Conservation (phyloP, 2,888 invertebrate genomes). For the Congeria kusceri region DNA sequence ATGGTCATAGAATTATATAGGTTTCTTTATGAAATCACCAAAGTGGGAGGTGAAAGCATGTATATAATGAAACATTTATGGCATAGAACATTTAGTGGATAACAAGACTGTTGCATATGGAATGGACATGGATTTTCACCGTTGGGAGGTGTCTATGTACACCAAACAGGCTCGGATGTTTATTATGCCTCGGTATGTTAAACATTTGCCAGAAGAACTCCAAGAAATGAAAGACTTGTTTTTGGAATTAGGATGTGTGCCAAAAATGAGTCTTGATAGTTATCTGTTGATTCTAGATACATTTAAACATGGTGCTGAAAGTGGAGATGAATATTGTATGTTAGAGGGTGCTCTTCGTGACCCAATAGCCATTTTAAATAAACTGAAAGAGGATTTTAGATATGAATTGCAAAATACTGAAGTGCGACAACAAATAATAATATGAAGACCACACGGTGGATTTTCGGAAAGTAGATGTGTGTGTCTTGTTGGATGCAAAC, state of each 20-base stretch:
- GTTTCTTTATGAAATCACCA: neutral
- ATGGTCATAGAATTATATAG: slow-evolving; percentile 35
- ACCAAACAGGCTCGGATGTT: slow-evolving; percentile 22
- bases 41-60: neutral
- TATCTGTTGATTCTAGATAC: slow-evolving; percentile 31
- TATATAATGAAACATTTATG: neutral
- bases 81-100: neutral
- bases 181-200: slow-evolving; percentile 55
- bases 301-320: slow-evolving; percentile 36
- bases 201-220: slow-evolving; percentile 52
- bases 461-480: no score
- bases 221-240: slow-evolving; percentile 30
- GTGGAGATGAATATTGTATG: neutral
- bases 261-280: slow-evolving; percentile 26
- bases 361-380: no score
- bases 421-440: neutral
- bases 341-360: neutral
- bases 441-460: neutral
- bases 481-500: no score
- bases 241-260: slow-evolving; percentile 39
- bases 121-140: slow-evolving; percentile 56
- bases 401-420: no score
- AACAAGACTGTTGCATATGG: slow-evolving; percentile 46
- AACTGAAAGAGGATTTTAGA: no score
- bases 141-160: slow-evolving; percentile 31